Evolutionary conservation across 2,797 vertebrate species (phyloP), one percentile per base, ranked within the genome.

Genomic region (Enoplosus armatus): DNA sequence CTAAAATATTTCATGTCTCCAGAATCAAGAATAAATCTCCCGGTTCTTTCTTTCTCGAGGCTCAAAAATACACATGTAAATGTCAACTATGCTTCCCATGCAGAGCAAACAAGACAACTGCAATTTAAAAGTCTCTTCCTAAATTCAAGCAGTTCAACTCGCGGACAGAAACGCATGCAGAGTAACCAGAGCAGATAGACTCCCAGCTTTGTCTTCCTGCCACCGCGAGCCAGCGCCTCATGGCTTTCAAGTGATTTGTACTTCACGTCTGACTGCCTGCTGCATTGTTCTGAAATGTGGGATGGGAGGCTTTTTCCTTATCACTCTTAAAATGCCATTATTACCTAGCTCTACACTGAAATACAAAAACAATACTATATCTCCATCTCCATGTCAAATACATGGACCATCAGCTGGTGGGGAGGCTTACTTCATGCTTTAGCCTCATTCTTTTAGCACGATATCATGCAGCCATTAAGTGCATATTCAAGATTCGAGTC

Each of bases 181-280:
- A 39, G 11, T 56, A 54, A 65, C 26, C 26, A n/a, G 51, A 76
- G 43, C 39, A 31, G 72, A 27, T 22, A 10, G 31, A 67, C n/a
- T 8, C 4, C 3, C 50, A 9, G 7, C 58, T 77, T 33, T 15
- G 63, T 74, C 68, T 31, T 50, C 18, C 66, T 62, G 45, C 47
- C 8, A 33, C 74, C 10, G 67, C 48, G 56, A 72, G 54, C 39
- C 18, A 47, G 12, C 24, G 8, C 39, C 53, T 64, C 53, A 18
- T 39, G 0, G 47, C 64, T 64, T 22, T 47, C 27, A 62, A 74
- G 43, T 22, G 61, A 61, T 72, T 37, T 61, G 29, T 65, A 60
- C 64, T 67, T 73, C 6, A 0, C 45, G 63, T 70, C 11, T 80
- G 54, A 64, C 61, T 69, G 55, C 14, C 37, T 55, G 61, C 55